Evolutionary conservation across 2,797 vertebrate species (phyloP), one percentile per base, ranked within the genome.

Genomic region (Pantherophis alleghaniensis): DNA sequence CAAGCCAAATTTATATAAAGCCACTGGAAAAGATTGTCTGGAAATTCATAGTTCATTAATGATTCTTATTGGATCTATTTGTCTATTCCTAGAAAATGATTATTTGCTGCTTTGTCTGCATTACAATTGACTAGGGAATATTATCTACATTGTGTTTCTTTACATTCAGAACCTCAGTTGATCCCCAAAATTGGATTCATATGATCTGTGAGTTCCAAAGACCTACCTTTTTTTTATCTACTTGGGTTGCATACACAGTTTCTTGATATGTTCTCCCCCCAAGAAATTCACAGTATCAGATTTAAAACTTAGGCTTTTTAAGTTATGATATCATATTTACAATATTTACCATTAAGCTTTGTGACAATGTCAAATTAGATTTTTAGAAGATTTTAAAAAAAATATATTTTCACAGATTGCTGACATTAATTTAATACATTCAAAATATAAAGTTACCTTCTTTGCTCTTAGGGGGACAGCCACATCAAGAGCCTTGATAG

Each of bases 381-480:
- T 28, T 93, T 16, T 79, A 90, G 47, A 51, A 56, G 6, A 79
- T 28, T 28, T 56, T 24, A 42, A 28, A 53, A 79, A 86, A 86
- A 51, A 22, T 26, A 37, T 69, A 26, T 87, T 94, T 94, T 61
- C 89, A 51, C 42, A 86, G 5, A 24, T 88, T n/a, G 60, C 0
- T 7, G 13, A 22, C 63, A 24, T 56, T 66, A 92, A 63, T 86
- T 91, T 60, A 60, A 60, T 60, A 60, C 2, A 60, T 60, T 93
- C 0, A 12, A 47, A 88, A 92, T 92, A 6, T 59, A 92, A 91
- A 59, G 83, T 55, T 91, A 95, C 94, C 91, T 94, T 93, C 53
- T 90, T 94, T 91, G n/a, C 5, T 89, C 60, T 53, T 10, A 74
- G 6, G 5, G n/a, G 66, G 14, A 74, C 14, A 74, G 6, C 16